Evolutionary conservation across 2,888 invertebrate genomes (phyloP).

Genomic region (Allacma fusca): DNA sequence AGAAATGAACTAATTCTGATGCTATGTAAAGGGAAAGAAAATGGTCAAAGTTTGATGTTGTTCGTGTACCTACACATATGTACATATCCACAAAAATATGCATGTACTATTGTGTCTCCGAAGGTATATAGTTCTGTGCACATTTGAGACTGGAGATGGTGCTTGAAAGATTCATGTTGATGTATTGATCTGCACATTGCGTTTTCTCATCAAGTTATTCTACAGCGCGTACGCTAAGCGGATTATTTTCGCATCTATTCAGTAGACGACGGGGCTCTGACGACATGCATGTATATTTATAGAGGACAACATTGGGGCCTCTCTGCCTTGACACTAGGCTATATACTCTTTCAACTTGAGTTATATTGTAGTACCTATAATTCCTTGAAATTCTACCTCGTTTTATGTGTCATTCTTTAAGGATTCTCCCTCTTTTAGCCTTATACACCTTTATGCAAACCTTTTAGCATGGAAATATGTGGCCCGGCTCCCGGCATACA

Average conservation of each 20-base stretch:
- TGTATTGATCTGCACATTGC: constrained; percentile 56
- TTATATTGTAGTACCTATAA: background rate
- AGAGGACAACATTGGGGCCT: constrained; percentile 28
- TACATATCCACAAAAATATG: no score
- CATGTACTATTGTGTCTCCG: no score
- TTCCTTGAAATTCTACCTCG: constrained; percentile 4
- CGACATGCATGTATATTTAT: constrained; percentile 13
- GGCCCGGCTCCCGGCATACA: no score
- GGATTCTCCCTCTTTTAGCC: no score
- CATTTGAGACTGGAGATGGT: constrained; percentile 26
- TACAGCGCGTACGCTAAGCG: constrained; percentile 57
- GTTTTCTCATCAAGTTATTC: constrained; percentile 60
- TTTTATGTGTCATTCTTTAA: no score
- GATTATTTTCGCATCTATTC: constrained; percentile 60
- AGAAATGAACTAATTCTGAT: no score
- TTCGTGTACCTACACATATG: no score
- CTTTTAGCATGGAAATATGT: no score
- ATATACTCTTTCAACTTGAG: background rate
- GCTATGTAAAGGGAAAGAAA: no score
- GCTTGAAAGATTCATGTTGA: constrained; percentile 45
- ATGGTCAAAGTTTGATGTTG: no score
- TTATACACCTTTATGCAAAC: no score
- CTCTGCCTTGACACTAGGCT: background rate
- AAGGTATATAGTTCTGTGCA: background rate
- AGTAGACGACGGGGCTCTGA: constrained; percentile 25